Evolutionary conservation across 1,140 invertebrate genomes (phyloP).

Genomic region (Dreissena rostriformis): DNA sequence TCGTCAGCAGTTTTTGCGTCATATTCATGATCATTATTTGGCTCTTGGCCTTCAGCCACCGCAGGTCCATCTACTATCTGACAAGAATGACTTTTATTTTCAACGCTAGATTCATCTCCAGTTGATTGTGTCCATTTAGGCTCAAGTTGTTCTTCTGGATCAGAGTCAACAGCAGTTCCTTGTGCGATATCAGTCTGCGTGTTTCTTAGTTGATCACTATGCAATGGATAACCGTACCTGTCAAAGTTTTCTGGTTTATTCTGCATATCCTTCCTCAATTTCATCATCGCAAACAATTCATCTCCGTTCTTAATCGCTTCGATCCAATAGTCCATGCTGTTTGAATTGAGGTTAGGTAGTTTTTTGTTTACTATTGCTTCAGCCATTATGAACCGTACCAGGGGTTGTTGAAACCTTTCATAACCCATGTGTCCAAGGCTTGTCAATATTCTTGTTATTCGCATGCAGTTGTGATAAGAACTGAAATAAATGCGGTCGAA

Average conservation of each 20-base stretch:
- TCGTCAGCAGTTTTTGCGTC: too few relatives aligned
- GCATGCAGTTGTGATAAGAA: slow-evolving; percentile 29
- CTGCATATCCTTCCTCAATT: background rate
- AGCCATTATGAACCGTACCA: slow-evolving; percentile 18
- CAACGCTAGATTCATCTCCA: too few relatives aligned
- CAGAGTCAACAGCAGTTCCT: too few relatives aligned
- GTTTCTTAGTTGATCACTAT: too few relatives aligned
- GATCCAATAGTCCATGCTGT: slow-evolving; percentile 18
- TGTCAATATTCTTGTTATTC: slow-evolving; percentile 26
- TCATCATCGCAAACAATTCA: slow-evolving; percentile 15
- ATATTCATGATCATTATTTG: too few relatives aligned
- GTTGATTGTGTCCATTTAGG: too few relatives aligned
- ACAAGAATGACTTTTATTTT: too few relatives aligned
- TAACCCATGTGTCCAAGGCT: slow-evolving; percentile 28
- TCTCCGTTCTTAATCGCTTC: slow-evolving; percentile 16
- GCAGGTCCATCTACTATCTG: too few relatives aligned
- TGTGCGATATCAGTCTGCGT: too few relatives aligned
- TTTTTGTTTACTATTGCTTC: background rate
- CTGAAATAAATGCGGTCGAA: background rate
- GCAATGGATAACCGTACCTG: background rate
- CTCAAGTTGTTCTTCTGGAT: too few relatives aligned
- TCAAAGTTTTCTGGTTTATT: background rate
- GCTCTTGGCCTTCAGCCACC: too few relatives aligned
- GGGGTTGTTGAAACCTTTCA: slow-evolving; percentile 17
- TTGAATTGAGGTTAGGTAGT: slow-evolving; percentile 5